Evolutionary conservation across 2,888 invertebrate genomes (phyloP), one percentile per base, ranked within the genome.

Genomic region (Nemurella pictetii): DNA sequence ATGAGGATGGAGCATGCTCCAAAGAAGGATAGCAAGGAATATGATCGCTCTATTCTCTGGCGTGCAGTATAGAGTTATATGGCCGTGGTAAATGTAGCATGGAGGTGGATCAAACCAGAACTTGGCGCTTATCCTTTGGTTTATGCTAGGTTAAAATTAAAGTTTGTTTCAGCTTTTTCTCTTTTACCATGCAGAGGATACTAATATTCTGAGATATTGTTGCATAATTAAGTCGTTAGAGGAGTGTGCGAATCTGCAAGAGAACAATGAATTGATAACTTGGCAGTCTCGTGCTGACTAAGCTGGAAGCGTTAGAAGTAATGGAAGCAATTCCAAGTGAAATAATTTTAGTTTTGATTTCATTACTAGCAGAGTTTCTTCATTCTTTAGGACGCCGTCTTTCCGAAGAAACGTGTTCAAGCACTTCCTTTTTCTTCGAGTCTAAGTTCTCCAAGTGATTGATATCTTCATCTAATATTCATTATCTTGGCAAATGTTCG

Each of bases 401-500:
- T 55, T 55, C 2, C 55, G 55, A 3, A 55, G 55, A 20, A 55
- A 55, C 55, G 55, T 55, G 55, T 55, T 55, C 55, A 55, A 55
- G 55, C 55, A 20, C 55, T 25, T 75, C 75, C 75, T 1, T 20
- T 36, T 28, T 28, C 75, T 28, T 9, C 28, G 27, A 78, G 30
- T 78, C 30, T 3, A 27, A 78, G 55, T 55, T 55, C 30, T 78
- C 30, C 28, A 7, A 78, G 30, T 30, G 78, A 30, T 30, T 27
- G 75, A 78, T 78, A 30, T 29, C 28, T 78, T 78, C 78, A 78
- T 78, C 78, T 30, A 15, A 29, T 78, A 78, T 78, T 78, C 78
- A 78, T 78, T 78, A 28, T 78, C 78, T 78, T 30, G 20, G 26
- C 29, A 75, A 78, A 78, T 30, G 29, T 55, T 78, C 78, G 30